A percentile compares a stretch with the other conserved stretches of the same genome.
These are phyloP conservation scores for Diadophis punctatus DNA, from an alignment of 2,113 vertebrate species.

Conservation along the genomic window DNA sequence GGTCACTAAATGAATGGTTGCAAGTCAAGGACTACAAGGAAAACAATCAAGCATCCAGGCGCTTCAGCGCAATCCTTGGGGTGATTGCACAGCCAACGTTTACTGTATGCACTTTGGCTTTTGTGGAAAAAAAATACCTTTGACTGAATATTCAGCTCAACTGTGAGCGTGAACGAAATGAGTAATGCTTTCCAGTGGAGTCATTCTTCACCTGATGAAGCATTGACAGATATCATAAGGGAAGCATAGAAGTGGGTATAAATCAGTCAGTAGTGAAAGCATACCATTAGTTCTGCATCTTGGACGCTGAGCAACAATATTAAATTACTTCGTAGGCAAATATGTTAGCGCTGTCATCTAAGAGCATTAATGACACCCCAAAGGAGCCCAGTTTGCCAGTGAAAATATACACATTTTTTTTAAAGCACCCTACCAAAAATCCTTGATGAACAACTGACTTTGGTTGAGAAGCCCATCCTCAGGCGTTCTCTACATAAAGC, in stretches of 20 bases:
- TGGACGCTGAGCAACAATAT: not conserved
- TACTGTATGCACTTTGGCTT: not conserved
- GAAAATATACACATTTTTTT: not conserved
- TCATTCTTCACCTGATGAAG: not conserved
- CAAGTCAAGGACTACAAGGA: not conserved
- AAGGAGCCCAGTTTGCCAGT: not conserved
- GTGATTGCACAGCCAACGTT: not conserved
- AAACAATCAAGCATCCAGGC: not conserved
- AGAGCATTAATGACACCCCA: not conserved
- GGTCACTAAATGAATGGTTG: not conserved
- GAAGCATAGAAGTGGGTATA: not conserved
- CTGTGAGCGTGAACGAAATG: not conserved
- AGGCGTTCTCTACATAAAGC: constrained; percentile 2
- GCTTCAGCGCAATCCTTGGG: not conserved
- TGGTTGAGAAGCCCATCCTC: not conserved
- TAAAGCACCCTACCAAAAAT: not conserved
- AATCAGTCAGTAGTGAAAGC: not conserved
- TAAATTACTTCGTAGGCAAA: not conserved
- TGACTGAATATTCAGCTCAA: not conserved
- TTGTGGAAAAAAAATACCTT: not conserved
- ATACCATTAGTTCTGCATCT: not conserved
- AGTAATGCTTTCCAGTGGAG: not conserved
- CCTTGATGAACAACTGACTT: not conserved
- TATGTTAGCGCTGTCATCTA: not conserved
- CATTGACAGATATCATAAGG: not conserved